Evolutionary conservation across 1,140 invertebrate species (phyloP).

Genomic region (Monomorium pharaonis): DNA sequence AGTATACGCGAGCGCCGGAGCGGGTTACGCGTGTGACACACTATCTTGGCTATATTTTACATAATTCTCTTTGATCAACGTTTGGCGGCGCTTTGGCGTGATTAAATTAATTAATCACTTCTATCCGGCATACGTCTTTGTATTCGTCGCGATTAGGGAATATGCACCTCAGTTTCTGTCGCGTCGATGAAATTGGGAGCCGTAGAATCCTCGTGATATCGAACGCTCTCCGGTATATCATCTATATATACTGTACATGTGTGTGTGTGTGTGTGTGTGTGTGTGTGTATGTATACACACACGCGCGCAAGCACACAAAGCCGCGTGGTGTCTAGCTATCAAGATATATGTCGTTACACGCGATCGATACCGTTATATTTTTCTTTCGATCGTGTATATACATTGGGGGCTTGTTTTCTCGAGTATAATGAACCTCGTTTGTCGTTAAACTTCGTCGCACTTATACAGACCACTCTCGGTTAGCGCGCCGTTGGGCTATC

Average conservation of each 20-base stretch:
- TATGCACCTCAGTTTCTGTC: slow-evolving; percentile 8
- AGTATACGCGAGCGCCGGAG: not conserved
- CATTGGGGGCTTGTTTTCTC: slow-evolving; percentile 33
- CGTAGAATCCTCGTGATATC: slow-evolving; percentile 9
- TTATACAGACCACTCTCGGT: slow-evolving; percentile 38
- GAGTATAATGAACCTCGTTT: slow-evolving; percentile 59
- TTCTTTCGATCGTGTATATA: slow-evolving; percentile 30
- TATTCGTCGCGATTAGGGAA: slow-evolving; percentile 26
- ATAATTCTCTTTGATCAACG: slow-evolving; percentile 51
- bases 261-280: not conserved
- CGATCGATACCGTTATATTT: slow-evolving; percentile 53
- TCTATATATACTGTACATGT: not conserved
- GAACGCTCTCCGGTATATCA: not conserved
- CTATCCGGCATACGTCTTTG: slow-evolving; percentile 26
- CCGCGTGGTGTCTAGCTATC: not conserved
- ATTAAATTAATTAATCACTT: slow-evolving; percentile 59
- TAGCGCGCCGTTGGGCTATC: slow-evolving; percentile 17
- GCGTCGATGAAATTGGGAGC: slow-evolving; percentile 13
- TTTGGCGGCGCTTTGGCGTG: slow-evolving; percentile 38
- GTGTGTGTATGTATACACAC: not conserved
- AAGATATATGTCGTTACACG: slow-evolving; percentile 39
- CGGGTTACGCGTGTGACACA: slow-evolving; percentile 24
- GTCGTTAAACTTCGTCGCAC: slow-evolving; percentile 50
- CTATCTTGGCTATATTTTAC: slow-evolving; percentile 4
- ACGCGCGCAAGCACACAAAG: not conserved